Base-by-base conservation (phyloP, 2,888 invertebrate genomes). In the Hermaeophaga mercurialis region DNA sequence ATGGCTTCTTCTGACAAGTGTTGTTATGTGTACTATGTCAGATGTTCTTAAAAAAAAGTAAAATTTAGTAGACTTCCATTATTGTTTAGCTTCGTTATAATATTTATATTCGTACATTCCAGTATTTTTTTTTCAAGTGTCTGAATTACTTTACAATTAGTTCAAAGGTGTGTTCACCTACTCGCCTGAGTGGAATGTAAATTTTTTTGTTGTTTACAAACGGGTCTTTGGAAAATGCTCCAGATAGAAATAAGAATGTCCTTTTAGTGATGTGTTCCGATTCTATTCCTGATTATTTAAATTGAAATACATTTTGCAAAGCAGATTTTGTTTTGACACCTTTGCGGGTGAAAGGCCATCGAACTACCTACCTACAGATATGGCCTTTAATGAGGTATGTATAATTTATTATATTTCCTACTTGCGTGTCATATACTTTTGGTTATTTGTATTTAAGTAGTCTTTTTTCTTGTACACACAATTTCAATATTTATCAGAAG, bases 371-470 rank as follows among this genome's bases (percentile, higher is more conserved):
- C 78, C 80, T 78, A 79, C 80, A 80, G 82, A 84, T 82, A 87
- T 87, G 87, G 86, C 87, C 86, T 87, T 87, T 85, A 87, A 87
- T 85, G 86, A 88, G 86, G 87, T 87, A 78, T 83, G 84, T 80
- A 55, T 43, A 43, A 41, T 31, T 12, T 31, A 12, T 31, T 31
- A 22, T 67, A 60, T 44, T 52, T 57, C 47, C 34, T 44, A 55
- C 46, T 24, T 58, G 48, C 53, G 55, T 55, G 58, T 54, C 56
- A 34, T 52, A 44, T 43, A 18, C 48, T 33, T 49, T 19, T 22
- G 12, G 12, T 31, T 12, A 31, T 31, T 11, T 31, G 11, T 9
- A 31, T 31, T 31, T 31, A 31, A 31, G 6, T 12, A 31, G 5
- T 8, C 9, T 26, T 9, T 8, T 8, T 26, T 7, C 9, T 26